These are phyloP conservation scores for Nomia melanderi DNA, from an alignment of 1,140 invertebrate genomes.

Conservation along the genomic window DNA sequence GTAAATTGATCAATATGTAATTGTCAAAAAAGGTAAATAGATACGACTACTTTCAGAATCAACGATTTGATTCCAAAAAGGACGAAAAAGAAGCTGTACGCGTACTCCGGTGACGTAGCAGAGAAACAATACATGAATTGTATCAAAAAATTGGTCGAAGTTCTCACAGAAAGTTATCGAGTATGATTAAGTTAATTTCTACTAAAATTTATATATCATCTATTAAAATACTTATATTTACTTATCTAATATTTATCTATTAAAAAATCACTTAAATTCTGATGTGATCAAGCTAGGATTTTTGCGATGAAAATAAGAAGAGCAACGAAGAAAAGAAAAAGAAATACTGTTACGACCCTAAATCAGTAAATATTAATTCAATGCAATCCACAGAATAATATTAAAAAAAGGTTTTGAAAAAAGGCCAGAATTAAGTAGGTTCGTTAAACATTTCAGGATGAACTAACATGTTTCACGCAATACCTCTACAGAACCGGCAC, in stretches of 20 bases:
- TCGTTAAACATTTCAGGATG: constrained; percentile 58
- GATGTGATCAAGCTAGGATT: constrained; percentile 49
- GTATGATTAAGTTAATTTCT: too few relatives aligned
- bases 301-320: constrained; percentile 36
- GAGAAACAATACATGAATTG: constrained; percentile 61
- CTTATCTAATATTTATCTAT: background rate
- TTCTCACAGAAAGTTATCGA: constrained; percentile 63
- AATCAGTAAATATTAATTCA: constrained; percentile 25
- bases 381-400: too few relatives aligned
- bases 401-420: too few relatives aligned
- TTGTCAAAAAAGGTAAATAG: background rate
- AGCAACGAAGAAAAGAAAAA: background rate
- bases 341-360: constrained; percentile 42
- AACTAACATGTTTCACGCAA: constrained; percentile 66
- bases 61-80: constrained; percentile 28
- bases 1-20: background rate
- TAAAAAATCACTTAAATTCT: background rate
- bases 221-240: constrained; percentile 9
- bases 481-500: constrained; percentile 67
- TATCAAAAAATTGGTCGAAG: constrained; percentile 58
- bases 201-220: too few relatives aligned
- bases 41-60: constrained; percentile 23
- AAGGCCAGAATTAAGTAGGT: background rate
- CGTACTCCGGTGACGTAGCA: constrained; percentile 58
- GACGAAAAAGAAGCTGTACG: constrained; percentile 31